Percentiles rank a stretch among this genome's conserved stretches.
Evolutionary conservation across 2,888 invertebrate species (phyloP).

Genomic region (Siphlonurus alternatus): DNA sequence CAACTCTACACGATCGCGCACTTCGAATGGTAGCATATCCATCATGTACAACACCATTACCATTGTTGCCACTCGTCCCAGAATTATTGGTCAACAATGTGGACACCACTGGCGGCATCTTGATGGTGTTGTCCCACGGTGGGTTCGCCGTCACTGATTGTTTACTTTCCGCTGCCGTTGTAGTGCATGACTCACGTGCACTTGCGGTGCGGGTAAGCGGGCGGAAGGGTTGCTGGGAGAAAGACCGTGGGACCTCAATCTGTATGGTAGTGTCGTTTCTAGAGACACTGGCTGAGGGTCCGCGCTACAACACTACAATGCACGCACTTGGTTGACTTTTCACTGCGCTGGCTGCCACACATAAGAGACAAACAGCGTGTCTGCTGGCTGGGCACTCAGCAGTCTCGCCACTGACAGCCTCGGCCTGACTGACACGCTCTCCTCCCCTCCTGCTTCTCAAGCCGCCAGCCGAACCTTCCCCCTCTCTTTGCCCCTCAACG

Average conservation of each 20-base stretch:
- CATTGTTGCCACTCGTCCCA: neutral
- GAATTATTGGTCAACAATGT: neutral
- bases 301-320: no score
- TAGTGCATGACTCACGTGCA: neutral
- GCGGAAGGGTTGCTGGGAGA: neutral
- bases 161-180: neutral
- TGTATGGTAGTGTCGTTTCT: no score
- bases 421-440: neutral
- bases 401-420: neutral
- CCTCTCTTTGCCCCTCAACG: neutral
- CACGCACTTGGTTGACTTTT: no score
- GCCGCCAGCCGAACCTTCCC: neutral
- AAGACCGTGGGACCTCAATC: neutral
- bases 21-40: constrained; percentile 65
- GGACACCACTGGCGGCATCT: neutral
- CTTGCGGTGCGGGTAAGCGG: no score
- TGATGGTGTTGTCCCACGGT: neutral
- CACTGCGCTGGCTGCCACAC: no score
- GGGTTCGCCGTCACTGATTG: neutral
- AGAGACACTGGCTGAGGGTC: no score
- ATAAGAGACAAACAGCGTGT: neutral
- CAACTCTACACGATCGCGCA: constrained; percentile 9
- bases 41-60: constrained; percentile 43
- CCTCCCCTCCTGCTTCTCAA: neutral
- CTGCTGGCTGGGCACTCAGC: neutral